phyloP scores from a whole-genome alignment of 37 sponge, comb jelly and placozoan genomes.

The Geodia barretti region DNA sequence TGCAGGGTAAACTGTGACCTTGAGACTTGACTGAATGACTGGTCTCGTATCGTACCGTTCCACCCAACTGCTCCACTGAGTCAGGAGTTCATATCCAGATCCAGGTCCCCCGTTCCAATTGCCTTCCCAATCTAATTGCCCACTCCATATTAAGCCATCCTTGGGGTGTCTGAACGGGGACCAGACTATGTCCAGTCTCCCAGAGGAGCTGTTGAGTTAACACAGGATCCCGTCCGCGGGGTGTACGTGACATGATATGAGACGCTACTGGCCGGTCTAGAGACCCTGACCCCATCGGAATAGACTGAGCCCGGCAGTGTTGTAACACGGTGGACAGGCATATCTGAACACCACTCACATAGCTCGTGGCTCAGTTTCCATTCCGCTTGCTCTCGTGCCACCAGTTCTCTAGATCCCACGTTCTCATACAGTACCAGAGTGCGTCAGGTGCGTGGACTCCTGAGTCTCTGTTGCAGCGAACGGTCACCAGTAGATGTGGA shows the following conservation, averaged over 20 bases:
- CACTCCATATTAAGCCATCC: no score
- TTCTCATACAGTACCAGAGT: constrained; percentile 7
- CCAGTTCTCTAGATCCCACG: constrained; percentile 2
- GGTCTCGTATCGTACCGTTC: constrained; percentile 1
- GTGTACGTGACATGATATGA: constrained; percentile 30
- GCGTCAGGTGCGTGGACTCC: not conserved
- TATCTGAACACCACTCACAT: constrained; percentile 35
- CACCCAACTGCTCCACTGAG: constrained; percentile 34
- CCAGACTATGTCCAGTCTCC: constrained; percentile 42
- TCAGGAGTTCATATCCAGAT: constrained; percentile 14
- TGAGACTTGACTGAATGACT: not conserved
- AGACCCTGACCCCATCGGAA: constrained; percentile 48
- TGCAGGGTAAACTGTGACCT: constrained; percentile 23
- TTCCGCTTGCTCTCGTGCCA: not conserved
- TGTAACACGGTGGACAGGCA: constrained; percentile 44
- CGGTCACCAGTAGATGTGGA: constrained; percentile 69
- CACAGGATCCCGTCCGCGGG: constrained; percentile 11
- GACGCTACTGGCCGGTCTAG: constrained; percentile 22
- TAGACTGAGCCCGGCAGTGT: constrained; percentile 54
- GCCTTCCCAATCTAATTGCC: constrained; percentile 54
- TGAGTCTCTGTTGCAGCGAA: constrained; percentile 3
- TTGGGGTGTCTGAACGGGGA: not conserved
- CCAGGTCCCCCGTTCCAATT: constrained; percentile 12
- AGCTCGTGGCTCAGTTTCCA: not conserved
- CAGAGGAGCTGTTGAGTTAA: constrained; percentile 30